phyloP scores from a whole-genome alignment of 2,888 invertebrate species.

The Mystacides longicornis region DNA sequence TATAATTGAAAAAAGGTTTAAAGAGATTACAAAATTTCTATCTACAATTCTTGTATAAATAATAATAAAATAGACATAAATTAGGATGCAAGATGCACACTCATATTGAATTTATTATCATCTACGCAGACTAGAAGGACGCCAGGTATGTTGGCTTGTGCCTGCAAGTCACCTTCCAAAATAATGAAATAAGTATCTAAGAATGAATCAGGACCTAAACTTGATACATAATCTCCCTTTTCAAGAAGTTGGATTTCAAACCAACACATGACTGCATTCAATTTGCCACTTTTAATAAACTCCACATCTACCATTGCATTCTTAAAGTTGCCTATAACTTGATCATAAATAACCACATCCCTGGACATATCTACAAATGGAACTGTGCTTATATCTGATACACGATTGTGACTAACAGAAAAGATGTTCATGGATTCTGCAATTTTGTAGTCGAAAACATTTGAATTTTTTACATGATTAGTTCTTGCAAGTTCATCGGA shows the following conservation, averaged over 20 bases:
- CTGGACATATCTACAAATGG: conserved; percentile 39
- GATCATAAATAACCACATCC: conserved; percentile 31
- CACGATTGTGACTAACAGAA: conserved; percentile 51
- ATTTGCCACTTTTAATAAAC: conserved; percentile 36
- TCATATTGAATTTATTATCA: conserved; percentile 10
- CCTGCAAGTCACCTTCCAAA: conserved; percentile 5
- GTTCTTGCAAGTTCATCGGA: conserved; percentile 53
- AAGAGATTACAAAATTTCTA: too few relatives aligned
- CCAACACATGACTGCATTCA: conserved; percentile 51
- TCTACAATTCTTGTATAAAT: too few relatives aligned
- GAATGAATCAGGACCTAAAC: conserved; percentile 39
- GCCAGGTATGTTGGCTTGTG: neutral
- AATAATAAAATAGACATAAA: neutral
- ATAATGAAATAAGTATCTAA: conserved; percentile 32
- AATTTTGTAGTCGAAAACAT: conserved; percentile 48
- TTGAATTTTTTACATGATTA: conserved; percentile 49
- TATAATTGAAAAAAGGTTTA: too few relatives aligned
- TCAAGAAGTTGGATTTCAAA: conserved; percentile 44
- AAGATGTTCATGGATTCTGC: conserved; percentile 52
- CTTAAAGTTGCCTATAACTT: conserved; percentile 27
- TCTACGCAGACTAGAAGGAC: conserved; percentile 9
- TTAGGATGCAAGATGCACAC: conserved; percentile 5
- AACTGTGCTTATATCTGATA: conserved; percentile 40
- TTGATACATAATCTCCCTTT: conserved; percentile 36
- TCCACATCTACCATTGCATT: conserved; percentile 32